phyloP scores from a whole-genome alignment of 2,888 invertebrate species.

The Bibio marci region DNA sequence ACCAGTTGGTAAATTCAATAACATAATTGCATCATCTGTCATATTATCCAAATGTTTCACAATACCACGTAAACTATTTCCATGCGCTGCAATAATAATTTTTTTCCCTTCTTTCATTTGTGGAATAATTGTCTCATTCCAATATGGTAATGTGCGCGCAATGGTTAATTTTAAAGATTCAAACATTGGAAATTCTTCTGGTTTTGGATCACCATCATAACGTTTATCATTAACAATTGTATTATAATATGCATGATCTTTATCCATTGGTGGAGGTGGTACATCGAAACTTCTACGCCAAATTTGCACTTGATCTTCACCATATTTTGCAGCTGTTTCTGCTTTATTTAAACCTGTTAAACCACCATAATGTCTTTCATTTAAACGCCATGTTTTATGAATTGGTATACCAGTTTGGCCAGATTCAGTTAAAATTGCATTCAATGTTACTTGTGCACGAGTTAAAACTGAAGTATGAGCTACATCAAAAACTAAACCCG shows the following conservation, averaged over 20 bases:
- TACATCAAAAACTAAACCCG: conserved; percentile 54
- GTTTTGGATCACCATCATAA: conserved; percentile 51
- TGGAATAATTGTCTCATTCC: conserved; percentile 54
- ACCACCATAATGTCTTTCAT: conserved; percentile 77
- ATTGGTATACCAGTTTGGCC: conserved; percentile 49
- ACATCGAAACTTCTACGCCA: conserved; percentile 75
- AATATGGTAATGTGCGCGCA: conserved; percentile 67
- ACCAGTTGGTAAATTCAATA: conserved; percentile 59
- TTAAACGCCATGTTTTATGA: conserved; percentile 62
- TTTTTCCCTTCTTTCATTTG: conserved; percentile 59
- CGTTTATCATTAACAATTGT: conserved; percentile 58
- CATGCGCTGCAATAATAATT: conserved; percentile 71
- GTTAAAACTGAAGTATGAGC: conserved; percentile 68
- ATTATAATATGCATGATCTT: conserved; percentile 56
- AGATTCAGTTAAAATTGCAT: conserved; percentile 46
- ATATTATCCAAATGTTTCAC: conserved; percentile 75
- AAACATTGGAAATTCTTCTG: conserved; percentile 59
- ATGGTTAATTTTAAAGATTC: conserved; percentile 73
- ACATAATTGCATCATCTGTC: conserved; percentile 54
- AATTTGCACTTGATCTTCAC: conserved; percentile 68
- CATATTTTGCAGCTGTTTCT: conserved; percentile 70
- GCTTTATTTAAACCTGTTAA: conserved; percentile 73
- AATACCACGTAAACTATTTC: conserved; percentile 70
- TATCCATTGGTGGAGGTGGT: conserved; percentile 59
- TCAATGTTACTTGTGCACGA: conserved; percentile 58